Base-by-base conservation (phyloP, 2,888 invertebrate genomes). In the Syrphus vitripennis region DNA sequence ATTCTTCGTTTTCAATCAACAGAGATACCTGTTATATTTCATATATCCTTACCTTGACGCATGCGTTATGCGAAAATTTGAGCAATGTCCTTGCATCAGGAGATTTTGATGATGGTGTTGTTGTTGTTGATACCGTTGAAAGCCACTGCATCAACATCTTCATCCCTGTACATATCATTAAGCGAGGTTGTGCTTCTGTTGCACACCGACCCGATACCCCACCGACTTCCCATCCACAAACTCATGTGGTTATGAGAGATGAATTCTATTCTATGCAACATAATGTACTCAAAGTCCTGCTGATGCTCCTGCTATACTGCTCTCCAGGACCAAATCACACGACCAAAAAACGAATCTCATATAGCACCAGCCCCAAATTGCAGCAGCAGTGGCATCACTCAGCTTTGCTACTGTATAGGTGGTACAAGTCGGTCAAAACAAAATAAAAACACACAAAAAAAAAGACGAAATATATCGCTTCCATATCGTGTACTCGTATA, bases 191-290 rank as follows among this genome's bases (percentile, higher is more conserved):
- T 77, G 48, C 65, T 65, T 19, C 71, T 67, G 69, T 67, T 78
- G 81, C 84, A 84, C 71, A 72, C 75, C 76, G 63, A 59, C 74
- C 71, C 77, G 72, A 74, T 81, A 75, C 63, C 79, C 75, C 61
- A 80, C n/a, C n/a, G n/a, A n/a, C n/a, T n/a, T n/a, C n/a, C n/a
- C n/a, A n/a, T n/a, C n/a, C 81, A 45, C 48, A 76, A 82, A 81
- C 86, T 78, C 86, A 82, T 86, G 82, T 86, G 86, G 86, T 86
- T 86, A 82, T 86, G 86, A 86, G 86, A 86, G 86, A 82, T 86
- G 77, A 82, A 77, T 77, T 74, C 74, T 69, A 82, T 86, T 86
- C 81, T 50, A 67, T 70, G 69, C 74, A 81, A 74, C 81, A 80
- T 86, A 80, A 86, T 77, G 69, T 86, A 81, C 81, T 81, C 77